Conservation (phyloP, 2,888 invertebrate genomes). For the Callinectes sapidus region DNA sequence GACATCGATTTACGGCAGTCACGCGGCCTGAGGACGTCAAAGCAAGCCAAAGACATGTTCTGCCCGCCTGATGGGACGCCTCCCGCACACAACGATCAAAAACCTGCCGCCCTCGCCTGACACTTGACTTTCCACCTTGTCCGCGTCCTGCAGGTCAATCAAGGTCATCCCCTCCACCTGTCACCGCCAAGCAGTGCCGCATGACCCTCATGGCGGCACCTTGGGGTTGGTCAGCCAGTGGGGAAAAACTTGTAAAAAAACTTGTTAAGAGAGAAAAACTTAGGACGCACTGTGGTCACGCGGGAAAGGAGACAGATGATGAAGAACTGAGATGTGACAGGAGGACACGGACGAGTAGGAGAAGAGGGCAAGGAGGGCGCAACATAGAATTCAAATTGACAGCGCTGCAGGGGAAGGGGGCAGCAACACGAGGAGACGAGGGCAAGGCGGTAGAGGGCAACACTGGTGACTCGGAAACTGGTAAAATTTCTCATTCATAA, state of each 20-base stretch:
- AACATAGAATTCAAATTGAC: neutral
- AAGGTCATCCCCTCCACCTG: neutral
- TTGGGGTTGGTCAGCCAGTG: neutral
- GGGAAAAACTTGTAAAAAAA: neutral
- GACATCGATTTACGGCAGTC: slow-evolving; percentile 14
- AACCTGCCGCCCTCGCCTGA: neutral
- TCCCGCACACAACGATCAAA: neutral
- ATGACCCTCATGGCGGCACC: neutral
- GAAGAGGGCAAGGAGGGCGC: neutral
- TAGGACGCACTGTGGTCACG: neutral
- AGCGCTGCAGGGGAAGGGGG: neutral
- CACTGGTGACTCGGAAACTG: neutral
- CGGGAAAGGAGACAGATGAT: neutral
- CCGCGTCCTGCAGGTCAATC: neutral
- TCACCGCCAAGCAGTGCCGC: neutral
- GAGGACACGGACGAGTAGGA: neutral
- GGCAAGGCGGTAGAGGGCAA: neutral
- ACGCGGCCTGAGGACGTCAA: neutral
- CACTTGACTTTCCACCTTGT: neutral
- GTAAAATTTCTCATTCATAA: neutral
- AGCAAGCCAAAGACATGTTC: neutral
- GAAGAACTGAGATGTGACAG: neutral
- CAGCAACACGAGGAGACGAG: neutral
- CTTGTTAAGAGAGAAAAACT: neutral
- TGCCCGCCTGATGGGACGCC: neutral